Conservation (phyloP, 1,140 invertebrate genomes). For the Aphaenogaster rudis region DNA sequence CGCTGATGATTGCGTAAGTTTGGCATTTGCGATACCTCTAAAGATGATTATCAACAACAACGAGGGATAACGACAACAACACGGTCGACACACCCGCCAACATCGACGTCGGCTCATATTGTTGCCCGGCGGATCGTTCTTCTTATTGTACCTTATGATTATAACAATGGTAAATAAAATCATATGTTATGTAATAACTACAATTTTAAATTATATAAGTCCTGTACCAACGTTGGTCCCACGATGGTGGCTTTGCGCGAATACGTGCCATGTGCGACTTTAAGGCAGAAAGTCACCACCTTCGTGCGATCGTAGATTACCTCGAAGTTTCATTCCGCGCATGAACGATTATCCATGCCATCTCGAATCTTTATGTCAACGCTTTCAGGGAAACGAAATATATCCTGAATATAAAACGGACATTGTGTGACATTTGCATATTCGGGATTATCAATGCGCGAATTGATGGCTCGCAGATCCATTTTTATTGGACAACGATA, state of each 20-base stretch:
- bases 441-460: neutral
- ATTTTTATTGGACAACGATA: neutral
- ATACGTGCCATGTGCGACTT: neutral
- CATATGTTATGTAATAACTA: slow-evolving; percentile 76
- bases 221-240: neutral
- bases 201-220: neutral
- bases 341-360: neutral
- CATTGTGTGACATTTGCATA: neutral
- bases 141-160: slow-evolving; percentile 80
- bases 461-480: neutral
- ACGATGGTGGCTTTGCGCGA: neutral
- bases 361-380: neutral
- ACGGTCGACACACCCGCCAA: slow-evolving; percentile 51
- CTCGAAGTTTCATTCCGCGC: neutral
- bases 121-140: slow-evolving; percentile 76
- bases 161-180: slow-evolving; percentile 79
- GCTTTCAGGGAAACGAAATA: neutral
- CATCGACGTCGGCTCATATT: slow-evolving; percentile 80
- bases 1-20: slow-evolving; percentile 42
- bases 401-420: neutral
- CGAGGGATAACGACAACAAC: slow-evolving; percentile 6
- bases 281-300: neutral
- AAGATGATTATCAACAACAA: slow-evolving; percentile 59
- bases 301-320: neutral
- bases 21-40: slow-evolving; percentile 56